Percentiles rank a stretch among this genome's conserved stretches.
Evolutionary conservation across 1,140 invertebrate species (phyloP).

Genomic region (Manduca sexta): DNA sequence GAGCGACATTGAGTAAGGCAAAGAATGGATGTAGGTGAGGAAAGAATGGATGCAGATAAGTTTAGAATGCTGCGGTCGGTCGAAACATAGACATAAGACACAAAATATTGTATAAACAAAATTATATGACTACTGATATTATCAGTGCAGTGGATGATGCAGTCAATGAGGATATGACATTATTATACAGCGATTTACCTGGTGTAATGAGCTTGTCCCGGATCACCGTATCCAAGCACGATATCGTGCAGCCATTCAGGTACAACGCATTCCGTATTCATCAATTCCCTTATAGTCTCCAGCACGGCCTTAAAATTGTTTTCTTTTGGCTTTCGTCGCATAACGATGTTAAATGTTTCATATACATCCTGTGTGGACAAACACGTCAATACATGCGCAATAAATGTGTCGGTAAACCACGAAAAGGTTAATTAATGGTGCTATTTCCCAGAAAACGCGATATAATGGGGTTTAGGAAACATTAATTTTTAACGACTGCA

Average conservation of each 20-base stretch:
- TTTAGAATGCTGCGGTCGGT: background rate
- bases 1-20: too few relatives aligned
- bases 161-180: too few relatives aligned
- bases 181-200: constrained; percentile 70
- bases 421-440: too few relatives aligned
- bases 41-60: background rate
- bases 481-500: too few relatives aligned
- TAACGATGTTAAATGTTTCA: constrained; percentile 97
- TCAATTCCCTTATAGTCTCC: constrained; percentile 97
- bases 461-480: too few relatives aligned
- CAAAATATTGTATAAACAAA: background rate
- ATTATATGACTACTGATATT: background rate
- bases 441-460: too few relatives aligned
- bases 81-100: too few relatives aligned
- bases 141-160: too few relatives aligned
- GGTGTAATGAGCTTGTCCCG: constrained; percentile 94
- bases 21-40: background rate
- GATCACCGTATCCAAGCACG: constrained; percentile 98
- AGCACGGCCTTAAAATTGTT: constrained; percentile 99
- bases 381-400: background rate
- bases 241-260: constrained; percentile 99
- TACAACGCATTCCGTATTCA: constrained; percentile 99
- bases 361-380: constrained; percentile 86
- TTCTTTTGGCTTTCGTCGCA: constrained; percentile 98
- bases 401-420: background rate